phyloP scores from a whole-genome alignment of 2,888 invertebrate genomes.

The Rhogogaster chlorosoma region DNA sequence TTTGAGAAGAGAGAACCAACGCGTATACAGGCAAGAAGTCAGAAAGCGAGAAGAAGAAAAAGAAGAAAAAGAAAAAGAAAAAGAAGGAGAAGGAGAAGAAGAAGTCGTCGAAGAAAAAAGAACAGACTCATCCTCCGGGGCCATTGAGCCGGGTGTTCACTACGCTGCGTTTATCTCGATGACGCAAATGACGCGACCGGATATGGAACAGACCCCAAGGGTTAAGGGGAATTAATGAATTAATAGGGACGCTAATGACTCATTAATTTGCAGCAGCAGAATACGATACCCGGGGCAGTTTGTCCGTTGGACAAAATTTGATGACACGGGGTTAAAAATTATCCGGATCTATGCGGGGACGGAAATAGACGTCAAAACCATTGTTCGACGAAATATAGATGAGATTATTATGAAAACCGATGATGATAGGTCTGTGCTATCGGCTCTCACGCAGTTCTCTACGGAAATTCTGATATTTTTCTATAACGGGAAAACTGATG shows the following conservation, averaged over 20 bases:
- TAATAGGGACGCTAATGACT: slow-evolving; percentile 69
- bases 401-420: not conserved
- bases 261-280: slow-evolving; percentile 59
- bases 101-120: not conserved
- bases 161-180: slow-evolving; percentile 36
- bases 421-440: not conserved
- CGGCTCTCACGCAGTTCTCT: not conserved
- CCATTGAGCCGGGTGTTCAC: slow-evolving; percentile 31
- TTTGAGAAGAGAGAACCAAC: not conserved
- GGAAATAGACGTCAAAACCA: not conserved
- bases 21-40: not conserved
- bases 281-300: not conserved
- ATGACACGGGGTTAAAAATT: slow-evolving; percentile 7
- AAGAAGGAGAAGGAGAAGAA: not conserved
- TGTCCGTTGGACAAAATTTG: not conserved
- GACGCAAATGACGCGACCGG: slow-evolving; percentile 62
- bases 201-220: slow-evolving; percentile 71
- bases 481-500: not conserved
- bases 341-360: not conserved
- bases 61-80: not conserved
- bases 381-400: slow-evolving; percentile 3
- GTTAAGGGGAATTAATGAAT: slow-evolving; percentile 69
- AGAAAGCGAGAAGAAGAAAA: not conserved
- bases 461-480: not conserved
- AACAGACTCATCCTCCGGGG: not conserved